A percentile compares a stretch with the other conserved stretches of the same genome.
Evolutionary conservation across 1,140 invertebrate species (phyloP).

Genomic region (Carcinoscorpius rotundicauda): DNA sequence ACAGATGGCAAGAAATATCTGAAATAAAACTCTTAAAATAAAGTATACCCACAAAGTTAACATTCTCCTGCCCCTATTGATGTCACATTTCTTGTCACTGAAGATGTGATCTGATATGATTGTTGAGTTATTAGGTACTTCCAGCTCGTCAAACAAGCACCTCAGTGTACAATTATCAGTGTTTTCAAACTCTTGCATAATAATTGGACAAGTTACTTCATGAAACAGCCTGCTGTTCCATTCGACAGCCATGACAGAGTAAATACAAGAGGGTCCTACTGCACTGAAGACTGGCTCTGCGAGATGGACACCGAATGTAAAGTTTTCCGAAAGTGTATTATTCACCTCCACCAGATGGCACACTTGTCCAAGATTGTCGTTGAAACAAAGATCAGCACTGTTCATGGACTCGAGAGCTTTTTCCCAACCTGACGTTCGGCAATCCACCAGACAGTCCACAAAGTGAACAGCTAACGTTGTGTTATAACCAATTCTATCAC

Average conservation of each 20-base stretch:
- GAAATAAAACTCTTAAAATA: constrained; percentile 54
- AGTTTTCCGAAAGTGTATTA: constrained; percentile 2
- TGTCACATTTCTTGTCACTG: too few relatives aligned
- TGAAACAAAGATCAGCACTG: constrained; percentile 2
- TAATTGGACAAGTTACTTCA: constrained; percentile 8
- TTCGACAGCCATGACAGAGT: too few relatives aligned
- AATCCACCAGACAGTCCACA: too few relatives aligned
- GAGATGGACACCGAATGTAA: background rate
- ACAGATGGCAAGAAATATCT: constrained; percentile 60
- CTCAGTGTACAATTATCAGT: constrained; percentile 12
- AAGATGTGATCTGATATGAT: too few relatives aligned
- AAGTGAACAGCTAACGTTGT: too few relatives aligned
- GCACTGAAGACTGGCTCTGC: too few relatives aligned
- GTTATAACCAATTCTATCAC: background rate
- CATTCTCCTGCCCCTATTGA: constrained; percentile 44
- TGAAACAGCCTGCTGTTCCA: too few relatives aligned
- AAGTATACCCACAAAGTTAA: constrained; percentile 65
- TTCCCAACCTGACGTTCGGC: too few relatives aligned
- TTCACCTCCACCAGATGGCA: constrained; percentile 3
- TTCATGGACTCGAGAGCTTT: background rate
- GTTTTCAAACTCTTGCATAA: constrained; percentile 1
- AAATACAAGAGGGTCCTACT: too few relatives aligned
- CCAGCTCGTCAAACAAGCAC: constrained; percentile 29
- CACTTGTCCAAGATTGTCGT: background rate
- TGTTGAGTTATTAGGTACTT: too few relatives aligned